Base-by-base conservation (phyloP, 2,797 vertebrate species). In the Acipenser transmontanus region DNA sequence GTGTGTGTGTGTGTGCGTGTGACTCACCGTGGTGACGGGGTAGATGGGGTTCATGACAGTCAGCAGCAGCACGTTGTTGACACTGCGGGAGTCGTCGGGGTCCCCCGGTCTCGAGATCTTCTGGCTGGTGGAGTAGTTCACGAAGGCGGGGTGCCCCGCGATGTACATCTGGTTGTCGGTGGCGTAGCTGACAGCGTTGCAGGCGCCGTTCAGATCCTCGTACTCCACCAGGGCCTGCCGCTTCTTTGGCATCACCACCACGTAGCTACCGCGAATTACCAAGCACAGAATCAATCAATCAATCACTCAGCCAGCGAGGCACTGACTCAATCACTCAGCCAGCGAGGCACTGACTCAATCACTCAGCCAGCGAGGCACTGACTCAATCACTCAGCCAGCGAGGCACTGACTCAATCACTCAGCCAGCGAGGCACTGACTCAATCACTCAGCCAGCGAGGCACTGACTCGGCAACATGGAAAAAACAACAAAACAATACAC, bases 231-330 rank as follows among this genome's bases (percentile, higher is more conserved):
- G 78, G 0, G 96, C 96, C 69, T 98, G 96, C 0, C 96, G 84
- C 76, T 98, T 98, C 82, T 98, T 98, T 0, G 95, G 95, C 96
- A 98, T 98, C 84, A 98, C 93, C 71, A 98, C 96, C 72, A 98
- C 95, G 64, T 92, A 98, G 75, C 96, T 98, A 66, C 2, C 72
- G 0, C 51, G 7, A 14, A 6, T 64, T 64, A 4, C 17, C 1
- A 64, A 1, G 12, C 10, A 52, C 7, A 11, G 50, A 17, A 17
- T 34, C 3, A 2, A 57, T 3, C 10, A 49, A 65, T 3, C 10
- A 49, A 65, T 57, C 17, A 10, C 7, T 5, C 3, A 8, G 10
- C 9, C 49, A 47, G 7, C 8, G 9, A 62, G 7, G 17, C 49
- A 62, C 11, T 1, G 6, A 6, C 7, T 10, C 20, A 20, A n/a